Conservation (phyloP, 2,888 invertebrate genomes). For the Drosophila basisetae region DNA sequence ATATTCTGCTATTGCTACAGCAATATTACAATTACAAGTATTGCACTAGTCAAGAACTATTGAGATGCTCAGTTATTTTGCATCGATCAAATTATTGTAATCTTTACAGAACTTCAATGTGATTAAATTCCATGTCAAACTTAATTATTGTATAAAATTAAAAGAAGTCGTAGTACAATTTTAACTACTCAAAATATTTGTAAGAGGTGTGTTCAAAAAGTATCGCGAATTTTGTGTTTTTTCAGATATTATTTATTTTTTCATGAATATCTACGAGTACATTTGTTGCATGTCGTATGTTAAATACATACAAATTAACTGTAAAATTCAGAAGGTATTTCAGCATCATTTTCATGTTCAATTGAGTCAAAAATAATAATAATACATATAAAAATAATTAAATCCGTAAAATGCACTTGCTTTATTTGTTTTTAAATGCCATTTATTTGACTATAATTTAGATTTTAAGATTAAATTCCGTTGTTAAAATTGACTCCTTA, state of each 20-base stretch:
- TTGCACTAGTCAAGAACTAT: not conserved
- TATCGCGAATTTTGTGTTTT: too few species aligned
- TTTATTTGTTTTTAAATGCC: conserved; percentile 32
- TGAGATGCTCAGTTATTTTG: not conserved
- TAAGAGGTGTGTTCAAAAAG: too few species aligned
- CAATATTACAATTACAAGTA: too few species aligned
- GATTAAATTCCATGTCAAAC: not conserved
- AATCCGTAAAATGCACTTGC: conserved; percentile 1
- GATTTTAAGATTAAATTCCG: not conserved
- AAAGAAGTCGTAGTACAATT: not conserved
- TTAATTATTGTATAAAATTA: not conserved
- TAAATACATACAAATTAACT: not conserved
- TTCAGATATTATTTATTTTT: too few species aligned
- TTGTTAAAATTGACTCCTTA: not conserved
- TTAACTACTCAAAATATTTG: not conserved
- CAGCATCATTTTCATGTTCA: not conserved
- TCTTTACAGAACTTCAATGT: not conserved
- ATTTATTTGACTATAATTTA: not conserved
- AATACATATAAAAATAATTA: not conserved
- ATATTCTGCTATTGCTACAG: not conserved
- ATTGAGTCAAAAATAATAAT: not conserved
- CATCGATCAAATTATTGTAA: not conserved
- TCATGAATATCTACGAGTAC: too few species aligned
- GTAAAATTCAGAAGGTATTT: not conserved
- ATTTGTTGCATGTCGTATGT: not conserved